A percentile compares a stretch with the other conserved stretches of the same genome.
phyloP scores from a whole-genome alignment of 2,797 vertebrate genomes.

The Labroides dimidiatus region DNA sequence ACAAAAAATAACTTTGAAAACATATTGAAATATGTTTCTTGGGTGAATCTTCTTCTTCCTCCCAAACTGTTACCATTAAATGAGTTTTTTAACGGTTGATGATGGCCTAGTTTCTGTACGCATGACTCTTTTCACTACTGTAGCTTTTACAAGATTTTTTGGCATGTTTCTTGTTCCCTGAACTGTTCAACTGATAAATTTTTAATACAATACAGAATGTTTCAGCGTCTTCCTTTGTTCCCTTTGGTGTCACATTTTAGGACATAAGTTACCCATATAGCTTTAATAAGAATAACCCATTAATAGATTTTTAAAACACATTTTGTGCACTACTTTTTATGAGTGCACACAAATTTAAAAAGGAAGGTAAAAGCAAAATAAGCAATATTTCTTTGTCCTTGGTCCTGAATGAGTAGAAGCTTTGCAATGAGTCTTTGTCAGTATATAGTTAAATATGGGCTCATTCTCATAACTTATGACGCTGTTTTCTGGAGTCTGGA shows the following conservation, averaged over 20 bases:
- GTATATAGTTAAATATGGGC: too few relatives aligned
- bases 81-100: neutral
- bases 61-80: slow-evolving; percentile 7
- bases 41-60: neutral
- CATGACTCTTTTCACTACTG: slow-evolving; percentile 41
- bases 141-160: slow-evolving; percentile 35
- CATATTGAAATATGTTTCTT: neutral
- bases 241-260: neutral
- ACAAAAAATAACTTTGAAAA: neutral
- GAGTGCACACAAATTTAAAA: too few relatives aligned
- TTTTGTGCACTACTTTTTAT: too few relatives aligned
- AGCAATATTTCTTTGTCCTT: too few relatives aligned
- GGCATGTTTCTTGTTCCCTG: slow-evolving; percentile 40
- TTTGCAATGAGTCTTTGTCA: too few relatives aligned
- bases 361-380: too few relatives aligned
- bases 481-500: too few relatives aligned
- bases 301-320: too few relatives aligned
- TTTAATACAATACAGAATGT: slow-evolving; percentile 54
- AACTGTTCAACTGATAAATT: slow-evolving; percentile 32
- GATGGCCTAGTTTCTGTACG: slow-evolving; percentile 42
- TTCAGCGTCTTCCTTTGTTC: slow-evolving; percentile 13
- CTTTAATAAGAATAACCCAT: too few relatives aligned
- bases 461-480: too few relatives aligned
- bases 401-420: too few relatives aligned
- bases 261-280: too few relatives aligned